Evolutionary conservation across 2,888 invertebrate genomes (phyloP), one percentile per base, ranked within the genome.

Genomic region (Erebia aethiops): DNA sequence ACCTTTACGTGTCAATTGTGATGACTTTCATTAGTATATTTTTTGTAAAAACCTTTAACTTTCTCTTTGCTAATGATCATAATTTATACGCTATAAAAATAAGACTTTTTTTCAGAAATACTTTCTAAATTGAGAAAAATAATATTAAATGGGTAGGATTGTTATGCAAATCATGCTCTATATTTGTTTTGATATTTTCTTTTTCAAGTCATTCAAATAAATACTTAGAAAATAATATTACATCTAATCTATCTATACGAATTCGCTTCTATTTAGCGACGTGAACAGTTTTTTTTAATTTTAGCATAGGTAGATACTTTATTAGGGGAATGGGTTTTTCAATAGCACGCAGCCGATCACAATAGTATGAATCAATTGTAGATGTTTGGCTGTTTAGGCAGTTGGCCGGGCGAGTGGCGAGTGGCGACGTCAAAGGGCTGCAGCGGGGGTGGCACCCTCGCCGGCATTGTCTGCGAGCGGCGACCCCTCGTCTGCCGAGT

Each of bases 11-110:
- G 85, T 78, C 67, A 77, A 77, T 81, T 74, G 72, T 70, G 72
- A 67, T 68, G 71, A 70, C 71, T 80, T 80, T 80, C 80, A 14
- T 4, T 16, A 26, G 74, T 81, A 78, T 78, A 77, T 84, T 87
- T 86, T 86, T 71, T 69, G 60, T 62, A 41, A 51, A 52, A 86
- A 78, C 80, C 69, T 75, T 79, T 80, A 78, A 86, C 91, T 91
- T 91, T 91, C 90, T 83, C 89, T 86, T 87, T 83, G 84, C 85
- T 84, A 85, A 76, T 79, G 79, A 78, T 79, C 74, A 80, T 64
- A 46, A 2, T 76, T 67, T 72, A 77, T 79, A 80, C 69, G 67
- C 46, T 51, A 46, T 67, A 69, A 57, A 43, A 60, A 60, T 46
- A 2, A 14, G 8, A 18, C 2, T 49, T 7, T 62, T 49, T 60